Evolutionary conservation across 2,888 invertebrate species (phyloP), one percentile per base, ranked within the genome.

Genomic region (Tachina grossa): DNA sequence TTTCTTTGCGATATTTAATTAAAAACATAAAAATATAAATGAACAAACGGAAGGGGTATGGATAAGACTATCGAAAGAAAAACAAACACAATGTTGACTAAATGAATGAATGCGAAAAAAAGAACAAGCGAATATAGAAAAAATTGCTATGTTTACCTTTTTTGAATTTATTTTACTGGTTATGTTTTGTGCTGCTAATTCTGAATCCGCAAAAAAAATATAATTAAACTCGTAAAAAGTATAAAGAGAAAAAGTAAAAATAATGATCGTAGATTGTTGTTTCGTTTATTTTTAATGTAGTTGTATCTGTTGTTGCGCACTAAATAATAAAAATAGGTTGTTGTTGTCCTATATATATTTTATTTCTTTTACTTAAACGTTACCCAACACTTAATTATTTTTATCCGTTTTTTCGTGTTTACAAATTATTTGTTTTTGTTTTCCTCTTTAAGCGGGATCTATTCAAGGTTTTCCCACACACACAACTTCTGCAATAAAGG

Each of bases 111-210:
- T 51, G 68, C 63, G 55, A 79, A 81, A 45, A 79, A 81, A 45
- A 43, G 59, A 72, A 72, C 53, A 63, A 63, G 59, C 41, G 61
- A 69, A 71, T 71, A 49, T n/a, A 71, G 31, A 47, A 11, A 71
- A 63, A n/a, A 59, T 47, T 76, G 69, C 45, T 74, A 76, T 83
- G 80, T 84, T 84, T 86, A 84, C 81, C 81, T 83, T 84, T 80
- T 83, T 83, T 77, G 71, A 74, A 77, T 84, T 83, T 63, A 75
- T 79, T 76, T 74, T 74, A 68, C 61, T 75, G 75, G 63, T 75
- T 85, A 75, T 76, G 80, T 84, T 81, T 83, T 85, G 72, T 79
- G 82, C 75, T 82, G 82, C 85, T 82, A 85, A 83, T 83, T 85
- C 76, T 71, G 59, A 59, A 59, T 83, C 82, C 75, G 75, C 85